Conservation (phyloP, 2,888 invertebrate genomes). For the Perizoma affinitatum region DNA sequence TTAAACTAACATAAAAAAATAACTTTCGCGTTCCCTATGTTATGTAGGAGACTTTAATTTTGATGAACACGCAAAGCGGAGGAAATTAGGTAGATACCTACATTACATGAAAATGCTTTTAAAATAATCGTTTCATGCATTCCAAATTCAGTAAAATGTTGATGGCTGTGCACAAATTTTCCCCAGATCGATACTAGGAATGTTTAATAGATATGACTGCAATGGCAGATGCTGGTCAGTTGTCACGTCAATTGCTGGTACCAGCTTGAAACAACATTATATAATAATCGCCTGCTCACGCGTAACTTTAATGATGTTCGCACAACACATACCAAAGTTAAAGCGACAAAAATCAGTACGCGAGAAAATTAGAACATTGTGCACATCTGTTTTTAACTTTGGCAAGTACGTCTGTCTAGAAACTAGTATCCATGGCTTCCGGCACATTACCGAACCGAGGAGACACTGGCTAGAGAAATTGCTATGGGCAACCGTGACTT, state of each 20-base stretch:
- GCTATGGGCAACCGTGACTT: conserved; percentile 67
- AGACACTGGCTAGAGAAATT: conserved; percentile 78
- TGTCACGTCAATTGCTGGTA: neutral
- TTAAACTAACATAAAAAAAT: neutral
- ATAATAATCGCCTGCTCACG: no score
- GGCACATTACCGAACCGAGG: conserved; percentile 68
- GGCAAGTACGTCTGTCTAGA: conserved; percentile 68
- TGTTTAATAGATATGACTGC: neutral
- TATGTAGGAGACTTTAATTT: no score
- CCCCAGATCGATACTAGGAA: neutral
- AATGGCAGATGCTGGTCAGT: neutral
- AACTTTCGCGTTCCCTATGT: conserved; percentile 5
- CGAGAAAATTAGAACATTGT: neutral
- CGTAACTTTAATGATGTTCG: conserved; percentile 7
- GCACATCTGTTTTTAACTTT: conserved; percentile 27
- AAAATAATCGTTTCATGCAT: conserved; percentile 10
- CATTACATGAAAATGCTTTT: conserved; percentile 26
- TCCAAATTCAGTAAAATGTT: neutral
- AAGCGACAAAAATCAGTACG: neutral
- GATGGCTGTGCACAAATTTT: neutral
- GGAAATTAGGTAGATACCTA: conserved; percentile 7
- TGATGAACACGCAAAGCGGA: conserved; percentile 11
- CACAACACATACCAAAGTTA: neutral
- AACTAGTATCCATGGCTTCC: conserved; percentile 78
- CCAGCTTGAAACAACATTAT: no score